Evolutionary conservation across 64 coral and sea anemone genomes (phyloP).

Genomic region (Montipora capricornis): DNA sequence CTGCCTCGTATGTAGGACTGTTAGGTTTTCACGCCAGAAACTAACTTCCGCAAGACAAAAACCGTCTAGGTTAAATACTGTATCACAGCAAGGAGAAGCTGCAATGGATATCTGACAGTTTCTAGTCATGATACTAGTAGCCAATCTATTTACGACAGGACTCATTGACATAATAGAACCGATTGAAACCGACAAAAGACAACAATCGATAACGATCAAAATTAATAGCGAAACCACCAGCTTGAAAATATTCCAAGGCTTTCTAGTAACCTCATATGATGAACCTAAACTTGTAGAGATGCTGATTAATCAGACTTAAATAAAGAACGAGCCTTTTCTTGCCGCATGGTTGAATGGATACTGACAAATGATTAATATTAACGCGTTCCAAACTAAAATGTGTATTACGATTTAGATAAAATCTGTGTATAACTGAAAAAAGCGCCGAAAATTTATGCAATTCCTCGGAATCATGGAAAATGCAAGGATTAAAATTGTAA

Average conservation of each 20-base stretch:
- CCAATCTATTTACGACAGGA: constrained; percentile 29
- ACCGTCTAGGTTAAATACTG: neutral
- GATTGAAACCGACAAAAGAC: constrained; percentile 13
- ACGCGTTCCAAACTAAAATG: too few relatives aligned
- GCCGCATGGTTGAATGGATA: neutral
- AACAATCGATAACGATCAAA: neutral
- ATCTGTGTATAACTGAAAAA: too few relatives aligned
- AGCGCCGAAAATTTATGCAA: too few relatives aligned
- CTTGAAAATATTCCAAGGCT: constrained; percentile 20
- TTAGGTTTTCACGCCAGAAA: too few relatives aligned
- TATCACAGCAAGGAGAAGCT: constrained; percentile 11
- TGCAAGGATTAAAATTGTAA: too few relatives aligned
- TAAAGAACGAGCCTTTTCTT: constrained; percentile 22
- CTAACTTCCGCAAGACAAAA: constrained; percentile 31
- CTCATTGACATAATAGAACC: constrained; percentile 47
- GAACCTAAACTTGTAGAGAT: constrained; percentile 26
- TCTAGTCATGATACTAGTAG: constrained; percentile 28
- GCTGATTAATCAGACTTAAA: constrained; percentile 14
- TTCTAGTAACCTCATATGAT: constrained; percentile 43
- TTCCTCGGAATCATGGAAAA: too few relatives aligned
- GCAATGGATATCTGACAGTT: neutral
- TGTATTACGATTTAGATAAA: too few relatives aligned
- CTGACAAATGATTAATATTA: too few relatives aligned
- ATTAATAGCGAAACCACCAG: too few relatives aligned
- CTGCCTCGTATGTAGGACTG: neutral